A percentile compares a stretch with the other conserved stretches of the same genome.
Evolutionary conservation across 2,113 vertebrate genomes (phyloP).

Genomic region (Mustela nigripes): DNA sequence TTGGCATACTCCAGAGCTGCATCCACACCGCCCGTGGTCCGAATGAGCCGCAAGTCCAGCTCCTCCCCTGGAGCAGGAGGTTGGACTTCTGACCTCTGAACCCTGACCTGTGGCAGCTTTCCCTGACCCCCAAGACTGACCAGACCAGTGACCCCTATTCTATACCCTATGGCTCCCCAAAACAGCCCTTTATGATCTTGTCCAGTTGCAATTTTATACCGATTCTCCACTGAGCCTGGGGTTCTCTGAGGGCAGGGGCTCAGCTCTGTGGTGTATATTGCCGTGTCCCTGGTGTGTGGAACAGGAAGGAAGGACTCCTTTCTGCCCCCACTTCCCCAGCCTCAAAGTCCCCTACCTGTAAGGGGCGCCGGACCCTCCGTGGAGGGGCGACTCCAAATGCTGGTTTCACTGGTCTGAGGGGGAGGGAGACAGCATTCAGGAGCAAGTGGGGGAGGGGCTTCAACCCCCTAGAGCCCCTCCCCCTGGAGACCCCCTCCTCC

Average conservation of each 20-base stretch:
- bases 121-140: background rate
- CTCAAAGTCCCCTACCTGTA: constrained; percentile 72
- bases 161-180: background rate
- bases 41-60: constrained; percentile 91
- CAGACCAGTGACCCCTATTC: background rate
- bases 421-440: background rate
- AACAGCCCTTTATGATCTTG: background rate
- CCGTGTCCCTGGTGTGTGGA: background rate
- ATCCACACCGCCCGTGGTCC: constrained; percentile 93
- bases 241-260: background rate
- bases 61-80: constrained; percentile 87
- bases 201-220: background rate
- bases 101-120: background rate
- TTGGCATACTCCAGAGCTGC: constrained; percentile 94
- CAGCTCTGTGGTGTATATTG: background rate
- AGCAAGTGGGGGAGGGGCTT: background rate
- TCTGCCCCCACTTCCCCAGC: background rate
- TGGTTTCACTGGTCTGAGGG: constrained; percentile 47
- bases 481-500: background rate
- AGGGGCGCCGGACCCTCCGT: constrained; percentile 33
- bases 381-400: constrained; percentile 49
- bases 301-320: background rate
- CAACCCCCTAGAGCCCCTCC: background rate
- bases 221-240: background rate
- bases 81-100: background rate